These are phyloP conservation scores for Drosophila mayaguana DNA, from an alignment of 2,888 invertebrate species.

Conservation along the genomic window DNA sequence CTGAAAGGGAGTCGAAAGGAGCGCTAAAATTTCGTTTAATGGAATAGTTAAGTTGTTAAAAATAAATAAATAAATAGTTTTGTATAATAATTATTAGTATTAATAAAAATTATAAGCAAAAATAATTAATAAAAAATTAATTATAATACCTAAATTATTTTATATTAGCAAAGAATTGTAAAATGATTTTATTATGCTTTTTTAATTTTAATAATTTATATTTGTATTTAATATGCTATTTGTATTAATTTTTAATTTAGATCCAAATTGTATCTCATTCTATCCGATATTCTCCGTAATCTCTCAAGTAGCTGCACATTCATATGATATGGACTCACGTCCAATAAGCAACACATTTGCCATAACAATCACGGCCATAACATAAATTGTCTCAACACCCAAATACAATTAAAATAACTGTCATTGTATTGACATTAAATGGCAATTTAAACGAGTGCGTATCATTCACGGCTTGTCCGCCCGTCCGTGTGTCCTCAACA, in stretches of 20 bases:
- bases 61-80: no score
- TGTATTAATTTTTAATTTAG: background rate
- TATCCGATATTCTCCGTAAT: background rate
- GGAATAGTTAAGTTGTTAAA: no score
- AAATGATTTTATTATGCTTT: no score
- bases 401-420: constrained; percentile 83
- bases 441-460: constrained; percentile 82
- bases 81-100: no score
- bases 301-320: constrained; percentile 19
- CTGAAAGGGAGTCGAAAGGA: no score
- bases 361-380: constrained; percentile 73
- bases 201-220: background rate
- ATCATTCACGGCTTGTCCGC: constrained; percentile 60
- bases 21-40: no score
- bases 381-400: constrained; percentile 80
- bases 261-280: background rate
- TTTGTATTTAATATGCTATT: background rate
- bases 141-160: no score
- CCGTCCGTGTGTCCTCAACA: constrained; percentile 13
- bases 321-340: constrained; percentile 11
- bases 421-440: constrained; percentile 83
- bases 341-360: constrained; percentile 40
- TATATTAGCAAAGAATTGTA: no score
- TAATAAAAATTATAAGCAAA: no score
- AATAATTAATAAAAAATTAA: no score